phyloP scores from a whole-genome alignment of 2,888 invertebrate genomes.

The Netelia melanura region DNA sequence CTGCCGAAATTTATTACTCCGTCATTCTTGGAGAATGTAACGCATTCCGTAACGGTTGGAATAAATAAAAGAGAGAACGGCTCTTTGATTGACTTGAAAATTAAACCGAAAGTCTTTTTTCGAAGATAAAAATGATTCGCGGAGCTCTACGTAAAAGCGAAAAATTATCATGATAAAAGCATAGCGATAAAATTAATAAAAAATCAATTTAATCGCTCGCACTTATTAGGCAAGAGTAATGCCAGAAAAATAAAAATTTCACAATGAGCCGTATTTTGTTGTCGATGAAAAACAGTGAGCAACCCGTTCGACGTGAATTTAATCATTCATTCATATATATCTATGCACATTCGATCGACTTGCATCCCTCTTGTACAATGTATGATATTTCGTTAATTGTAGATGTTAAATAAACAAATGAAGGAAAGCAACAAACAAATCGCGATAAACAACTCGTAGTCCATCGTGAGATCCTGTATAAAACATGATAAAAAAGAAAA shows the following conservation, averaged over 20 bases:
- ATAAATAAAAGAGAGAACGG: not conserved
- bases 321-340: slow-evolving; percentile 59
- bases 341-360: slow-evolving; percentile 73
- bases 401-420: slow-evolving; percentile 79
- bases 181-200: slow-evolving; percentile 13
- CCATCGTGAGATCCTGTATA: slow-evolving; percentile 62
- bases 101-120: slow-evolving; percentile 29
- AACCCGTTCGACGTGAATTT: slow-evolving; percentile 54
- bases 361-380: slow-evolving; percentile 81
- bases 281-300: slow-evolving; percentile 45
- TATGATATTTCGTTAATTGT: slow-evolving; percentile 83
- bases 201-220: slow-evolving; percentile 17
- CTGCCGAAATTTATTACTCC: slow-evolving; percentile 36
- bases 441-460: slow-evolving; percentile 63
- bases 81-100: slow-evolving; percentile 17
- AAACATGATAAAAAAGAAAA: slow-evolving; percentile 56
- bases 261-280: slow-evolving; percentile 46
- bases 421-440: slow-evolving; percentile 60
- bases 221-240: slow-evolving; percentile 17
- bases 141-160: not conserved
- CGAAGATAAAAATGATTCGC: slow-evolving; percentile 6
- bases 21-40: slow-evolving; percentile 36
- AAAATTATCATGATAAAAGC: slow-evolving; percentile 31
- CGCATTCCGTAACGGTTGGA: slow-evolving; percentile 48
- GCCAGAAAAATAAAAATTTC: slow-evolving; percentile 35